Evolutionary conservation across 2,888 invertebrate genomes (phyloP), one percentile per base, ranked within the genome.

Genomic region (Heliconius sara): DNA sequence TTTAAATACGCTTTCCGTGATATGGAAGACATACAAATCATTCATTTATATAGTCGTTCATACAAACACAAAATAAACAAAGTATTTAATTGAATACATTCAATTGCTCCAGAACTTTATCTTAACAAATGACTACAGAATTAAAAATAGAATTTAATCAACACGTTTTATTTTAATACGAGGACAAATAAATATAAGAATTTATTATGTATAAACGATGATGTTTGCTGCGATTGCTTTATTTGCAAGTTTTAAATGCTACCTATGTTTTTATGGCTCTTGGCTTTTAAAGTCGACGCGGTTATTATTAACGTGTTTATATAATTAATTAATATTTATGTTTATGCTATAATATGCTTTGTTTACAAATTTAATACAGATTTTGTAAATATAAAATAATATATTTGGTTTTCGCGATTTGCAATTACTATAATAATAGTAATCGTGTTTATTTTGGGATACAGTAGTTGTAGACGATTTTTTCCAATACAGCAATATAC

Each of bases 81-180:
- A 73, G 39, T 67, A 60, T 57, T 77, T 27, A 19, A 43, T 66
- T 66, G 65, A 78, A 65, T 60, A 74, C 57, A 60, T 78, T 57
- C 25, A 74, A 74, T 60, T 75, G 73, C 68, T 68, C 30, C 47
- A 74, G 47, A 67, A 67, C 39, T 76, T 76, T 76, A 76, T 80
- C 77, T 67, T 78, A 73, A 47, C 76, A 71, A 80, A 78, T 76
- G 76, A 80, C 70, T 72, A 60, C 39, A 71, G 78, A 66, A 43
- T 73, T 79, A 79, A 79, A 76, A 81, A 76, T 81, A 81, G 76
- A 60, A 25, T 75, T 57, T 68, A 75, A 79, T 75, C 70, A 79
- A 75, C 68, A 74, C 43, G 47, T 75, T 78, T 74, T 70, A 75
- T 79, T 75, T 68, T 68, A 76, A 70, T 77, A 75, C 68, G 47